Evolutionary conservation across 1,140 invertebrate genomes (phyloP).

Genomic region (Brachionus asplanchnoidis): DNA sequence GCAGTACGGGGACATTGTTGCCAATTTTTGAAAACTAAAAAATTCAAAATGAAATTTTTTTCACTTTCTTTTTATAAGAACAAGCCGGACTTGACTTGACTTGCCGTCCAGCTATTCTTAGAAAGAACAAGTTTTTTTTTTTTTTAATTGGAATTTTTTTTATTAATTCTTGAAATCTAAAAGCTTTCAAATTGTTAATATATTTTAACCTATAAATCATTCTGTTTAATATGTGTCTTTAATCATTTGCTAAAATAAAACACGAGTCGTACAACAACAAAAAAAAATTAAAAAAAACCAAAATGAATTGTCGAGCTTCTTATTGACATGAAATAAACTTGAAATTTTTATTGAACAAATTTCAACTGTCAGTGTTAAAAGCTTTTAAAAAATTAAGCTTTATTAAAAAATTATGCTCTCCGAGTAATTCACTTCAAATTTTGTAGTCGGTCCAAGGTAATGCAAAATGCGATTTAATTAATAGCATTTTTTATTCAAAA

Average conservation of each 20-base stretch:
- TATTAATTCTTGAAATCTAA: background rate
- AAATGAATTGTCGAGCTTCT: background rate
- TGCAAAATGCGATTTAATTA: background rate
- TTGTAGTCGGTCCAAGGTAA: background rate
- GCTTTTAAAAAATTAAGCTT: background rate
- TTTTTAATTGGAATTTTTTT: background rate
- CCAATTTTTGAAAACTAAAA: background rate
- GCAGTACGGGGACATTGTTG: background rate
- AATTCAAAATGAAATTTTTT: background rate
- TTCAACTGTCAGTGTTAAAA: background rate
- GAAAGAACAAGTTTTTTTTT: background rate
- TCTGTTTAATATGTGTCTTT: conserved; percentile 2
- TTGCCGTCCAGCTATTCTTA: background rate
- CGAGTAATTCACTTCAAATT: background rate
- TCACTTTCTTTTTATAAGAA: background rate
- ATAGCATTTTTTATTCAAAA: background rate
- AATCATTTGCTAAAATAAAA: background rate
- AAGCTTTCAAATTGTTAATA: background rate
- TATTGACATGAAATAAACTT: conserved; percentile 4
- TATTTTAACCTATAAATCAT: background rate
- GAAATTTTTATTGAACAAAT: background rate
- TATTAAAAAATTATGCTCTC: background rate
- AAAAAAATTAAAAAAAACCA: background rate
- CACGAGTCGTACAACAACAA: background rate
- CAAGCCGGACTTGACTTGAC: background rate